Base-by-base conservation (phyloP, 1,140 invertebrate genomes). In the Neotoxoptera formosana region DNA sequence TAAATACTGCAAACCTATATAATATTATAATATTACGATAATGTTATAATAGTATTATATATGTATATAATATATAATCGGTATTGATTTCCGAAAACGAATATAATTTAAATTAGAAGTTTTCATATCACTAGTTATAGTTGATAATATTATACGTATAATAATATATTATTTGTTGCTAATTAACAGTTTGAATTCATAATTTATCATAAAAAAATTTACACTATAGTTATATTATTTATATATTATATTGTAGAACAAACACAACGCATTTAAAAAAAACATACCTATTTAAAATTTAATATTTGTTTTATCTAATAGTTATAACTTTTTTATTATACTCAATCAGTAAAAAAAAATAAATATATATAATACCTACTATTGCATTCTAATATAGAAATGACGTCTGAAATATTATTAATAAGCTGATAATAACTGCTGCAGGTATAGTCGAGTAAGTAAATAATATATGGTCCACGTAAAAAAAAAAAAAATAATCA, bases 241-340 rank as follows among this genome's bases (percentile, higher is more conserved):
- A 23, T 45, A 23, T 21, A 41, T 41, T 84, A 51, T 53, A 36
- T 21, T 2, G 23, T 23, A 23, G 21, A 21, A 11, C 21, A 36
- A 34, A 89, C 48, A 34, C n/a, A 51, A 36, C 48, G 48, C 88
- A 34, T 90, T 45, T 67, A 51, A 88, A 90, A 60, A n/a, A 90
- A 60, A n/a, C 60, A 76, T 76, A 76, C 34, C 60, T 90, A 67
- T 67, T 90, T 45, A 45, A 90, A 90, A 67, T 90, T 30, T 45
- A 30, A 45, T 67, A 67, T 67, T 67, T 30, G 53, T 90, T 60
- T 90, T 90, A 90, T 90, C 89, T 60, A 84, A 41, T 45, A 90
- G 47, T 67, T 90, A 90, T 90, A 67, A 45, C 14, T 45, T 90
- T 53, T 90, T 67, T 67, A 67, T 90, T 67, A 90, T 67, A 67